These are phyloP conservation scores for Riparia riparia DNA, from an alignment of 2,113 vertebrate genomes.

Conservation along the genomic window DNA sequence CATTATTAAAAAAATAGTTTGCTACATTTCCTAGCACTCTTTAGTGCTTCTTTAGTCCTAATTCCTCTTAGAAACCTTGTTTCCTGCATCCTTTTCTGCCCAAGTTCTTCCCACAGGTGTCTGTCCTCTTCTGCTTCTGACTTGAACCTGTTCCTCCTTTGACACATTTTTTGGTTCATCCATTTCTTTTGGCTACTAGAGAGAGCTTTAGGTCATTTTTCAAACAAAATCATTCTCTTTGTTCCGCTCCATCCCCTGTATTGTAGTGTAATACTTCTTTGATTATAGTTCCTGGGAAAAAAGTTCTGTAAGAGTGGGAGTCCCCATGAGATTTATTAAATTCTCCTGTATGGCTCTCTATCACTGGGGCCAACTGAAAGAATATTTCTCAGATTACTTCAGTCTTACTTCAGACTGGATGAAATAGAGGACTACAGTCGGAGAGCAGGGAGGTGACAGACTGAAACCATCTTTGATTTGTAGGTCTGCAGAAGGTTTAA, in stretches of 20 bases:
- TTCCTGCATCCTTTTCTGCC: background rate
- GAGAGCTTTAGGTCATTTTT: background rate
- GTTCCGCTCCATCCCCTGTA: background rate
- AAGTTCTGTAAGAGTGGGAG: background rate
- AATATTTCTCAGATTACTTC: background rate
- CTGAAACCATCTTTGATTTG: background rate
- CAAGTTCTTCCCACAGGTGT: background rate
- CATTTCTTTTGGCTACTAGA: background rate
- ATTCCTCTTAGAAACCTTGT: background rate
- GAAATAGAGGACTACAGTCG: background rate
- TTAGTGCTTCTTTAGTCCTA: background rate
- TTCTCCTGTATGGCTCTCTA: background rate
- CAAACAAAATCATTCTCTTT: background rate
- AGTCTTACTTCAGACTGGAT: background rate
- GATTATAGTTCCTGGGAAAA: background rate
- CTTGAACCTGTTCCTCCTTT: background rate
- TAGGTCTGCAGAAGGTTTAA: background rate
- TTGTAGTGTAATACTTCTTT: background rate
- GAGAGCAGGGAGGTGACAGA: background rate
- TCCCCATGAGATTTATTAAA: background rate
- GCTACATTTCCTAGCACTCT: background rate
- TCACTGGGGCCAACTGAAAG: background rate
- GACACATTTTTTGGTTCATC: background rate
- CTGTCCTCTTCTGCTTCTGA: background rate
- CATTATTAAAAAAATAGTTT: rapidly evolving